Conservation (phyloP, 2,113 vertebrate species). For the Ornithorhynchus anatinus region DNA sequence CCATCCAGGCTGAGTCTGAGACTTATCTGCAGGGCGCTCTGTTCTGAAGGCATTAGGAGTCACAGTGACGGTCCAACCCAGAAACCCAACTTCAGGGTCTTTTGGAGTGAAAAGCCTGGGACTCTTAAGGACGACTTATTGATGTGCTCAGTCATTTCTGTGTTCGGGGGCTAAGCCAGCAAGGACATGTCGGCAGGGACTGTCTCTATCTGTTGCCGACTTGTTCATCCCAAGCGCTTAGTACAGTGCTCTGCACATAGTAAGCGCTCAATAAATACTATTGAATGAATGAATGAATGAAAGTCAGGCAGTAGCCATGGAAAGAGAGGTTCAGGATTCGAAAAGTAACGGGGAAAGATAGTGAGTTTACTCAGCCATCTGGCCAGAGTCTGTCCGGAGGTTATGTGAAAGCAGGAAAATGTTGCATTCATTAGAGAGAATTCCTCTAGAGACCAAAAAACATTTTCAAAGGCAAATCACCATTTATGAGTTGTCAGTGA, state of each 20-base stretch:
- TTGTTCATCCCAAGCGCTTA: no score
- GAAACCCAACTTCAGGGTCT: background rate
- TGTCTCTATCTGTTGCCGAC: no score
- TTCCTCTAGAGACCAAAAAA: conserved; percentile 40
- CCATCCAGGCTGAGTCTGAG: conserved; percentile 38
- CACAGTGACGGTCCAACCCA: background rate
- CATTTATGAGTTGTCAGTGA: conserved; percentile 30
- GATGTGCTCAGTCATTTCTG: no score
- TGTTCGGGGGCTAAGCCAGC: no score
- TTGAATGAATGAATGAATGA: no score
- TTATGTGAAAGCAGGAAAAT: conserved; percentile 23
- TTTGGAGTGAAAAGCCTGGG: background rate
- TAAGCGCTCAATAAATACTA: no score
- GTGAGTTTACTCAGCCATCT: conserved; percentile 17
- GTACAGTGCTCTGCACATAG: no score
- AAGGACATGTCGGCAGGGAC: no score
- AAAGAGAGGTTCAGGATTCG: no score
- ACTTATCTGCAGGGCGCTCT: background rate
- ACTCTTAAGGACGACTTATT: no score
- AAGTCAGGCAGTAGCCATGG: no score
- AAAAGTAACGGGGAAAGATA: background rate
- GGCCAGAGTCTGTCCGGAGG: conserved; percentile 11
- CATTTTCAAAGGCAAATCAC: conserved; percentile 39
- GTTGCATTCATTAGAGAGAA: conserved; percentile 41
- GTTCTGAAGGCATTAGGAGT: background rate